Evolutionary conservation across 2,797 vertebrate genomes (phyloP), one percentile per base, ranked within the genome.

Genomic region (Fratercula arctica): DNA sequence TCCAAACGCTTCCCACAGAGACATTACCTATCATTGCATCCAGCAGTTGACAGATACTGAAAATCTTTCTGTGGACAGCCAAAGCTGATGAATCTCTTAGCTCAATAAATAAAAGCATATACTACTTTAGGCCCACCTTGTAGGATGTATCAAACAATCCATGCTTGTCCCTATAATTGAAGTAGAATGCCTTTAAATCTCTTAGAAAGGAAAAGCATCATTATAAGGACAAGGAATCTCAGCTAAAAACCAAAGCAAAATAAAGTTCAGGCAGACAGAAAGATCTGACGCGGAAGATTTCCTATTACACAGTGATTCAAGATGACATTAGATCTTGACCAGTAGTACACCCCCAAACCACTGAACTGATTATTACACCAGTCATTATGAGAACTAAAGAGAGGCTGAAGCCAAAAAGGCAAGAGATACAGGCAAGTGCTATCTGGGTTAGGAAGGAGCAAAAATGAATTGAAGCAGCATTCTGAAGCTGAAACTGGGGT

Each of bases 11-110:
- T 90, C 93, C 87, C 61, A 33, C 76, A 90, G 80, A 96, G 61
- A 78, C 84, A 45, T 60, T 51, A 9, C 26, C 94, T 96, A 87
- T 89, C 79, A 91, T 63, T 88, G 43, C 6, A 75, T 16, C 43
- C 89, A 95, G 95, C 85, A 95, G 85, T 29, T 97, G 94, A 97
- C 26, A 46, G 91, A 92, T 67, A 80, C 29, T 68, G 64, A n/a
- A 85, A 93, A 64, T 35, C 63, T 45, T 51, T 56, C 54, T 77
- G 53, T 48, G 86, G 87, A n/a, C 16, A 91, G 54, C 14, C 66
- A 64, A 69, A 88, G n/a, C 1, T 88, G 46, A 74, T 51, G 25
- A 79, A 60, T 37, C 50, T 67, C 57, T 88, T 51, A 80, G 41
- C 33, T 64, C 41, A 64, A 3, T 12, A 60, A 82, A 3, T 48